A percentile compares a stretch with the other conserved stretches of the same genome.
These are phyloP conservation scores for Rhagonycha lutea DNA, from an alignment of 2,888 invertebrate genomes.

Conservation along the genomic window DNA sequence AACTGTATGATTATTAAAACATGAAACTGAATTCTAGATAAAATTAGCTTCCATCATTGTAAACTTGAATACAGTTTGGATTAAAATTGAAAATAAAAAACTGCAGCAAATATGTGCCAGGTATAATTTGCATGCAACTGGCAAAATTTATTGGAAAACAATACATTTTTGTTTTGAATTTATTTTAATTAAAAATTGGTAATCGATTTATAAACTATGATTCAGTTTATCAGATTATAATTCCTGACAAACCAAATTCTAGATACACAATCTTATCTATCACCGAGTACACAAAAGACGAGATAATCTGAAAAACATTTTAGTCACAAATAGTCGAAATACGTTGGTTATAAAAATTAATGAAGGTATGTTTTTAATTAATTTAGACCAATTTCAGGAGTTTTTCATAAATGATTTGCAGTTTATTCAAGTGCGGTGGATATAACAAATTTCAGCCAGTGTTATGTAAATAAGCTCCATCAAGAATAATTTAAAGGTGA, in stretches of 20 bases:
- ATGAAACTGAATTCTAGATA: background rate
- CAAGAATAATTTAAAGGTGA: background rate
- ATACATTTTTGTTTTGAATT: background rate
- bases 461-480: background rate
- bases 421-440: background rate
- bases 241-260: background rate
- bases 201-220: background rate
- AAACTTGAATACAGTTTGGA: background rate
- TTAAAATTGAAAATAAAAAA: background rate
- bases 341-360: background rate
- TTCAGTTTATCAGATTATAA: background rate
- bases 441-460: background rate
- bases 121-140: background rate
- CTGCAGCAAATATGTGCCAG: background rate
- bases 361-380: background rate
- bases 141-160: background rate
- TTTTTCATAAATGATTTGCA: background rate
- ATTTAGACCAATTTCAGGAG: background rate
- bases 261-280: conserved; percentile 20
- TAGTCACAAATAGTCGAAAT: background rate
- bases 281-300: conserved; percentile 17
- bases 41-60: background rate
- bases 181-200: background rate
- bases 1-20: background rate
- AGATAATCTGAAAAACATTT: conserved; percentile 5